Evolutionary conservation across 2,797 vertebrate genomes (phyloP).

Genomic region (Sebastes flavidus): DNA sequence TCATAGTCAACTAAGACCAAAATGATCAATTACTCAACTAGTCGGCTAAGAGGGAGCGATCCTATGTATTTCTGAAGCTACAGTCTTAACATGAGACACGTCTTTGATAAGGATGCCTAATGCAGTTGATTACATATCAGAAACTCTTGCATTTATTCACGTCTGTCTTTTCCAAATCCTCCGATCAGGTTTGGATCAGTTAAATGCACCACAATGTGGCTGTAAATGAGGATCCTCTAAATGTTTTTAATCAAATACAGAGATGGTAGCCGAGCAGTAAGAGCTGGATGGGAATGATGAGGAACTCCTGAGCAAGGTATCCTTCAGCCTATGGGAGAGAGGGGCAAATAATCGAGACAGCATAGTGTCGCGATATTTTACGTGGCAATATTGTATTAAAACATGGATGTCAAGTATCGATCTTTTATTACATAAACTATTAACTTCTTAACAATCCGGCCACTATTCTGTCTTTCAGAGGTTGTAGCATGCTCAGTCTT

Average conservation of each 20-base stretch:
- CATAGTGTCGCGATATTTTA: no score
- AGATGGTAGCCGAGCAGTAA: not conserved
- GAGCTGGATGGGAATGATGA: not conserved
- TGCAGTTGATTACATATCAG: not conserved
- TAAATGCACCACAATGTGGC: not conserved
- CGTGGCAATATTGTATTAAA: no score
- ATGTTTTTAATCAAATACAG: not conserved
- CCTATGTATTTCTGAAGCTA: not conserved
- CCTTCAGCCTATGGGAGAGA: not conserved
- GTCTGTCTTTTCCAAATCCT: slow-evolving; percentile 6
- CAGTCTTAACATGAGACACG: not conserved
- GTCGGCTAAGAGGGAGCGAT: no score
- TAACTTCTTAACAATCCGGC: no score
- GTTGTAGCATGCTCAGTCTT: no score
- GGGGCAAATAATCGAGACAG: no score
- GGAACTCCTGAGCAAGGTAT: not conserved
- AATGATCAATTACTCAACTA: no score
- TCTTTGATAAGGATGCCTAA: not conserved
- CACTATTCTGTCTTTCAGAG: no score
- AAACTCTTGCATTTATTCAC: not conserved
- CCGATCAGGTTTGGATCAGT: not conserved
- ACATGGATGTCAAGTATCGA: no score
- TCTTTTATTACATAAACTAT: no score
- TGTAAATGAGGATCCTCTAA: not conserved
- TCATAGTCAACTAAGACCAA: no score